phyloP scores from a whole-genome alignment of 1,140 invertebrate species.

The Drosophila parabipectinata region DNA sequence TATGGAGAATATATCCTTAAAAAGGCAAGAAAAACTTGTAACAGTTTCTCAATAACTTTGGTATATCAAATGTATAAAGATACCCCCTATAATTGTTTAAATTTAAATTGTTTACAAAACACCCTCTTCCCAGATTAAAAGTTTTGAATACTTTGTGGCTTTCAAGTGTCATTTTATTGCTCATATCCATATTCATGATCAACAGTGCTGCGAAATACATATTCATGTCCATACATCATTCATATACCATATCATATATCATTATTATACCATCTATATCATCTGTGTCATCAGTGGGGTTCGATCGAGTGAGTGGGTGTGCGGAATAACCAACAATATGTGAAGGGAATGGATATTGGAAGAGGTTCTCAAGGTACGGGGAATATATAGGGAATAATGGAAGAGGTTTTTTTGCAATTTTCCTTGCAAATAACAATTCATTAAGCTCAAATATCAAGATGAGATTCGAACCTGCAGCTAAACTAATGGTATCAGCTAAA shows the following conservation, averaged over 20 bases:
- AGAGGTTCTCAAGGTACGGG: not conserved
- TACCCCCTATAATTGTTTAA: too few relatives aligned
- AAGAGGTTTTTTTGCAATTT: not conserved
- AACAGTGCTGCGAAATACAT: constrained; percentile 18
- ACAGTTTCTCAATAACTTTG: too few relatives aligned
- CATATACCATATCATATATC: not conserved
- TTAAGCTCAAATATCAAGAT: constrained; percentile 7
- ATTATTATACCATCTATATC: constrained; percentile 10
- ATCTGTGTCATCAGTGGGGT: not conserved
- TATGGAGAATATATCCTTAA: too few relatives aligned
- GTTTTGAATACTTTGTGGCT: not conserved
- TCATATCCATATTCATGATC: constrained; percentile 29
- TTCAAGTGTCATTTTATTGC: constrained; percentile 26
- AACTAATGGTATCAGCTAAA: constrained; percentile 32
- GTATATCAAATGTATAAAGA: too few relatives aligned
- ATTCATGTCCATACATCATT: constrained; percentile 6
- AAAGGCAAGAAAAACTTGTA: too few relatives aligned
- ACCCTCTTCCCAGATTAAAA: too few relatives aligned
- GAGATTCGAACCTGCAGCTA: constrained; percentile 12
- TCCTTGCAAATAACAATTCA: constrained; percentile 50
- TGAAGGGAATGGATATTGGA: not conserved
- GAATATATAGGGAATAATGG: not conserved
- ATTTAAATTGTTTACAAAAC: too few relatives aligned
- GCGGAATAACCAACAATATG: constrained; percentile 11
- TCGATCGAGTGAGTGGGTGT: constrained; percentile 4